Percentiles rank a stretch among this genome's conserved stretches.
These are phyloP conservation scores for Trichacis sp. DNA, from an alignment of 2,888 invertebrate species.

Conservation along the genomic window DNA sequence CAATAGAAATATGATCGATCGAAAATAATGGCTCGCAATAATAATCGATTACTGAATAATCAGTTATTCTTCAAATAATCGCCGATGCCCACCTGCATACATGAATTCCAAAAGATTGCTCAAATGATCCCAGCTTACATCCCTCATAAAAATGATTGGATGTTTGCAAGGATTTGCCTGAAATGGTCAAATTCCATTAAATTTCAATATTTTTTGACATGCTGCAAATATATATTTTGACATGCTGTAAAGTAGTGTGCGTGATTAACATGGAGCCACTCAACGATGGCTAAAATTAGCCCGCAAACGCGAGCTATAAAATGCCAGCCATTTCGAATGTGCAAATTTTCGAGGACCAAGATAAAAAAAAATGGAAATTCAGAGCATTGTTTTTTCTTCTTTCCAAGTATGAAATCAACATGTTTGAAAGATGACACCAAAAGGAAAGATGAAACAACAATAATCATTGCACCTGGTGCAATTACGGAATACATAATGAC, in stretches of 20 bases:
- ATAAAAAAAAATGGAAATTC: no score
- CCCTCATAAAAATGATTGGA: constrained; percentile 87
- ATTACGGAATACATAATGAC: constrained; percentile 32
- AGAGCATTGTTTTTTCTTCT: constrained; percentile 2
- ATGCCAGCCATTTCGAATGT: constrained; percentile 30
- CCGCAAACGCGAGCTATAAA: constrained; percentile 1
- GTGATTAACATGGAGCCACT: not conserved
- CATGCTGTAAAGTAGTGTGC: no score
- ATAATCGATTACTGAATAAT: no score
- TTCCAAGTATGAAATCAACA: no score
- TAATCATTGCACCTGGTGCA: constrained; percentile 38
- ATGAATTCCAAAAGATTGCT: constrained; percentile 85
- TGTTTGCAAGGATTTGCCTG: constrained; percentile 88
- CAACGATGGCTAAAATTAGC: constrained; percentile 16
- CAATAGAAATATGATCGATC: no score
- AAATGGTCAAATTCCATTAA: no score
- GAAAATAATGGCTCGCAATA: no score
- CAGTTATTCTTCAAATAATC: no score
- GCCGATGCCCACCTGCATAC: no score
- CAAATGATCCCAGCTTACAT: constrained; percentile 83
- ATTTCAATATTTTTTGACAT: no score
- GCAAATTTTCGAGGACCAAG: no score
- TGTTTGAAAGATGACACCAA: not conserved
- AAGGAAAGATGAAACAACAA: constrained; percentile 27
- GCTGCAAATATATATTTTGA: no score